Evolutionary conservation across 2,797 vertebrate genomes (phyloP), one percentile per base, ranked within the genome.

Genomic region (Moxostoma hubbsi): DNA sequence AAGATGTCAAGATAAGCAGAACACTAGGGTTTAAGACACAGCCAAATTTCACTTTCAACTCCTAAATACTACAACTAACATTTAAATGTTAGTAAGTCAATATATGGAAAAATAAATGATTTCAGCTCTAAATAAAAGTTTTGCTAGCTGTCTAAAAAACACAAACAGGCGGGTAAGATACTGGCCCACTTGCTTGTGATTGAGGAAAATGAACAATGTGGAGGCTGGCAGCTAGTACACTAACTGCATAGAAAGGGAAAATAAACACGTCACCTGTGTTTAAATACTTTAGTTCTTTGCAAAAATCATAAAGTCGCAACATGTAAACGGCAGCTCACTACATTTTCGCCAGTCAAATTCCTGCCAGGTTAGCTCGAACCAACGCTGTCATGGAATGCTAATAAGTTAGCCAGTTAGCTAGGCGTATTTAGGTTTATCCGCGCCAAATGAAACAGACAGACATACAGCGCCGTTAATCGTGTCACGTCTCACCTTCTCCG

Each of bases 401-500:
- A 67, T 66, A 74, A 67, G 86, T 84, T 89, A 89, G 73, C 81
- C 75, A 82, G 18, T 74, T 77, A 85, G 79, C 67, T 57, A 71
- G 77, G 46, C 65, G 46, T 5, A 66, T 15, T 78, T 64, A 73
- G 55, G 79, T 77, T 49, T 46, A 74, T 75, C 65, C 50, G 68
- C 6, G 47, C 16, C 43, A 57, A 59, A 81, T 66, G n/a, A n/a
- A 58, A 16, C 18, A n/a, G 53, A 16, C 18, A 50, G 13, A 9
- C 6, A 9, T 9, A 54, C 7, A 11, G 12, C 57, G 1, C 46
- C 47, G 46, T 36, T 13, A 57, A 61, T 71, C 77, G 50, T 51
- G 13, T 71, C 47, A 5, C 55, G 76, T 86, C 90, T 92, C 86
- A 94, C 94, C 92, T 93, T 86, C 90, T 89, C 85, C 86, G 87